Evolutionary conservation across 2,888 invertebrate species (phyloP).

Genomic region (Ennomos quercinarius): DNA sequence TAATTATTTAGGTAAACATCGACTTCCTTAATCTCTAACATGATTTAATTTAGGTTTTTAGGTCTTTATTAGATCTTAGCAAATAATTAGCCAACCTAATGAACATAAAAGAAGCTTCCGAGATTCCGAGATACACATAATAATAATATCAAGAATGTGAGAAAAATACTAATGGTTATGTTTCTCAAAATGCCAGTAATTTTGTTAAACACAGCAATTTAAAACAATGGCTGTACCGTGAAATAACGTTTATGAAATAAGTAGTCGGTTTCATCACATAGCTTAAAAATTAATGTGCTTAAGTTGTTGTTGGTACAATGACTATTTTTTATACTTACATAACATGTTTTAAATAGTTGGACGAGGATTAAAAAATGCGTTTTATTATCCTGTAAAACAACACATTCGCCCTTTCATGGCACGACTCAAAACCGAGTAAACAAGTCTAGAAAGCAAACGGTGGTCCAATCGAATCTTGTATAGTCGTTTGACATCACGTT

Average conservation of each 20-base stretch:
- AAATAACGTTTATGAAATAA: not conserved
- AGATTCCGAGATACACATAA: constrained; percentile 7
- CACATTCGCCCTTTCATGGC: no score
- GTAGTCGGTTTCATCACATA: constrained; percentile 12
- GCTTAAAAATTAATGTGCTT: constrained; percentile 8
- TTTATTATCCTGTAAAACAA: no score
- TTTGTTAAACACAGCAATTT: constrained; percentile 25
- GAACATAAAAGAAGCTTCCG: no score
- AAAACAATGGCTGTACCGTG: constrained; percentile 24
- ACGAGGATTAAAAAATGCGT: no score
- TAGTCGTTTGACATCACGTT: no score
- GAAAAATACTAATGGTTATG: constrained; percentile 15
- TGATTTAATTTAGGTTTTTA: constrained; percentile 3
- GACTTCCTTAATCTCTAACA: not conserved
- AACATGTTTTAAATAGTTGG: no score
- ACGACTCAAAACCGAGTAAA: no score
- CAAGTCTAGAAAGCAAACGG: no score
- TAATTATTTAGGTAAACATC: not conserved
- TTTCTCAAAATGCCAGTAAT: constrained; percentile 23
- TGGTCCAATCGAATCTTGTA: no score
- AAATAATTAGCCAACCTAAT: constrained; percentile 15
- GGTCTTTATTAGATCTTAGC: constrained; percentile 8
- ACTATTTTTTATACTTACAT: no score
- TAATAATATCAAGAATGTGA: constrained; percentile 15
- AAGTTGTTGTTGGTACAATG: constrained; percentile 8